These are phyloP conservation scores for Cataglyphis altisquamis DNA, from an alignment of 2,888 invertebrate species.

Conservation along the genomic window DNA sequence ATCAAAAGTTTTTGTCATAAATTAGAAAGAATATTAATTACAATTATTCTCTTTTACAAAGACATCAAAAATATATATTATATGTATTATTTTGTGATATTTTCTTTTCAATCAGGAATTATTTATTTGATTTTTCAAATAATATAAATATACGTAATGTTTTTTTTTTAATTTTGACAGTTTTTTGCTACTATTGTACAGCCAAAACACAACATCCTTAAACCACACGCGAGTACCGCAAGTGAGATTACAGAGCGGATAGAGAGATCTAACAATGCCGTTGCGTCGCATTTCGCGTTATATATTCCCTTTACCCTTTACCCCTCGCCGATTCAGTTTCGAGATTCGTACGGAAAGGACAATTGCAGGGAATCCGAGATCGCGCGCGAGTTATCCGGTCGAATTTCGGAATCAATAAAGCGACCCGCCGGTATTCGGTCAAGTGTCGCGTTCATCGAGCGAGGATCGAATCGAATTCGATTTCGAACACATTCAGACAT, in stretches of 20 bases:
- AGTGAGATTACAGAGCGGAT: constrained; percentile 37
- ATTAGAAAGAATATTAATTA: no score
- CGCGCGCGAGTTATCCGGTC: constrained; percentile 10
- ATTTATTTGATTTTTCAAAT: no score
- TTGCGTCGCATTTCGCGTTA: constrained; percentile 9
- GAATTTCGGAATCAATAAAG: constrained; percentile 30
- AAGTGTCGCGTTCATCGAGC: not conserved
- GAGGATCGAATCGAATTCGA: constrained; percentile 4
- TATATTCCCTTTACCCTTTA: not conserved
- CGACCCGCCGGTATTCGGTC: not conserved
- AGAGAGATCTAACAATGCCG: constrained; percentile 30
- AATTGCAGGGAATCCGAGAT: constrained; percentile 9
- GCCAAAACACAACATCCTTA: not conserved
- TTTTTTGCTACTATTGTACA: no score
- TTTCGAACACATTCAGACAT: constrained; percentile 11
- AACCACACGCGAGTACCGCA: constrained; percentile 18
- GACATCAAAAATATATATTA: no score
- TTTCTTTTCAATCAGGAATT: no score
- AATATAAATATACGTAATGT: no score
- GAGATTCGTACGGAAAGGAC: not conserved
- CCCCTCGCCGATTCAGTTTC: not conserved
- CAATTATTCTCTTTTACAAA: no score
- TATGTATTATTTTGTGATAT: no score
- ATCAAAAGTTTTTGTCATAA: no score
- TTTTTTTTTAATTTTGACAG: no score